These are phyloP conservation scores for Chironomus riparius DNA, from an alignment of 2,888 invertebrate genomes.

Conservation along the genomic window DNA sequence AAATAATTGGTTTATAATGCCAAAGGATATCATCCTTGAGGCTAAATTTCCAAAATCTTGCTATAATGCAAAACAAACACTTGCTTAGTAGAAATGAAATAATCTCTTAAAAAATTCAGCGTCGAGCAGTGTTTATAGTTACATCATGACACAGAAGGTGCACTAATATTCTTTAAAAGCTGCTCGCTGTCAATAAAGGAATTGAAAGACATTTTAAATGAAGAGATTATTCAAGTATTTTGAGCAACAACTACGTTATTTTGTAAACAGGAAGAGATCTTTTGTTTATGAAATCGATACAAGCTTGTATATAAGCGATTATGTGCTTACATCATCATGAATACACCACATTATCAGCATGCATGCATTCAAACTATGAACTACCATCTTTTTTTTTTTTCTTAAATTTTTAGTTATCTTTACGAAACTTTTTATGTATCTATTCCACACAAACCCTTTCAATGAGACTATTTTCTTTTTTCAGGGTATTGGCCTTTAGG, in stretches of 20 bases:
- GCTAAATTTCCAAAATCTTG: no score
- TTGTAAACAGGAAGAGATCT: not conserved
- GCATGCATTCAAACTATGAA: not conserved
- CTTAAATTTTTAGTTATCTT: not conserved
- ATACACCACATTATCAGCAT: not conserved
- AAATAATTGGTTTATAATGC: no score
- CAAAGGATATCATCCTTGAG: no score
- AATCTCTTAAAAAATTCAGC: no score
- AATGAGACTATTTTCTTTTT: slow-evolving; percentile 32
- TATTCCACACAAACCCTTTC: not conserved
- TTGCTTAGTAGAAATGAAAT: no score
- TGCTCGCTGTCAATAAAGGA: not conserved
- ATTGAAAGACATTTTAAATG: not conserved
- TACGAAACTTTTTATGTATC: not conserved
- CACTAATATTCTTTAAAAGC: no score
- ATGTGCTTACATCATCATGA: slow-evolving; percentile 13
- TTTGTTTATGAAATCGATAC: slow-evolving; percentile 2
- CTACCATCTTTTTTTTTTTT: not conserved
- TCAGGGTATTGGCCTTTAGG: slow-evolving; percentile 89
- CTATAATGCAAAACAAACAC: no score
- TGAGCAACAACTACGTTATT: not conserved
- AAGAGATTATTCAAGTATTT: not conserved
- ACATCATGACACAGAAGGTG: no score
- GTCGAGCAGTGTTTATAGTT: no score
- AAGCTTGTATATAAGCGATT: not conserved